Evolutionary conservation across 2,113 vertebrate genomes (phyloP), one percentile per base, ranked within the genome.

Genomic region (Pachypanchax playfairii): DNA sequence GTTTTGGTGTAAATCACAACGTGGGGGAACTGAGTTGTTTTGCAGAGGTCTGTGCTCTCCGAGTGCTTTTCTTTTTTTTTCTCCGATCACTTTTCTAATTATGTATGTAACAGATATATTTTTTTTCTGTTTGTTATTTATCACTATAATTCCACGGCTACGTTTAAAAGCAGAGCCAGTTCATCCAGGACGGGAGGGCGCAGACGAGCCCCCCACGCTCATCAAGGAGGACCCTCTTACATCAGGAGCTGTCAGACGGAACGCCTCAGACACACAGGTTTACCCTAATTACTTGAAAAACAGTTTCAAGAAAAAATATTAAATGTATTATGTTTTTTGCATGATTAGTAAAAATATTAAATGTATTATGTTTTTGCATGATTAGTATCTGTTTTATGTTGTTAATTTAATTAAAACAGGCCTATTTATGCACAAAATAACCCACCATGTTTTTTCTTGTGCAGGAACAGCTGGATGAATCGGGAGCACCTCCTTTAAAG

Each of bases 171-270:
- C 87, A 97, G 97, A 96, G 73, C 92, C 95, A 15, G 92, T 94
- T 60, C 84, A 94, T 72, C 92, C 93, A 73, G 92, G 93, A 58
- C 94, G 93, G 0, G 96, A 97, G 77, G 93, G 94, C 11, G 94
- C 95, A n/a, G 97, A 99, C 10, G 97, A 98, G 82, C 97, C 97
- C 57, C 97, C 97, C 1, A 98, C 96, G 76, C 93, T 98, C 41
- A 98, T 94, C 28, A 98, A 98, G 83, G 97, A 98, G 84, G 97
- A 98, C 57, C 93, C 94, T 4, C 93, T 94, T 22, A 82, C 85
- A 53, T 77, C 86, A 33, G 82, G 73, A 62, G 54, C 75, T 46
- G 67, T 65, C 20, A 62, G 70, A 55, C 77, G 58, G 26, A 84
- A 71, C 44, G 13, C 71, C 33, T 43, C 72, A 36, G 80, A 80